Base-by-base conservation (phyloP, 2,113 vertebrate species). In the Pituophis catenifer region DNA sequence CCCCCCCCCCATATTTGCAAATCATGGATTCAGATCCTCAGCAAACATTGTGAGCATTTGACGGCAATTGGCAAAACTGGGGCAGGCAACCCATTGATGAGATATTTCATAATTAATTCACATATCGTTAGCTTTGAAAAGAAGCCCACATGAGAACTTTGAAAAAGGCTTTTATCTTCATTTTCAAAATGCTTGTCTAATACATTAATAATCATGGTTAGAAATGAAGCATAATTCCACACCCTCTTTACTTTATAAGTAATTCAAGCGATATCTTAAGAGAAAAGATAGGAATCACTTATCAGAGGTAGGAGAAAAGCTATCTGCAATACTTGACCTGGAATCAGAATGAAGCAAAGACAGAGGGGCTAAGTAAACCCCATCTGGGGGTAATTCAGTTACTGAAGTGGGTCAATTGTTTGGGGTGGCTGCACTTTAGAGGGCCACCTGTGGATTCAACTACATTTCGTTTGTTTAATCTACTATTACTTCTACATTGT, bases 31-130 rank as follows among this genome's bases (percentile, higher is more conserved):
- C 91, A 85, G 93, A 91, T 91, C 92, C 94, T 52, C 92, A 62
- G 93, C 94, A 88, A n/a, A 95, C 93, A 95, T 94, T n/a, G 24
- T 89, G 85, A 91, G 7, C 6, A 44, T 92, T 92, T 96, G 89
- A 94, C 91, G 92, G 12, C 55, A 93, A 0, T 91, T 95, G 94
- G 48, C 93, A 8, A 70, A 93, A 92, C 93, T 95, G 91, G 54
- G 92, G 53, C 0, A 0, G 85, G 55, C 48, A 95, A 33, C 1
- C 89, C 33, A 0, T 19, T 93, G 93, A 96, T 90, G 55, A 89
- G 93, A 93, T 54, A 93, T 93, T 93, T 91, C 90, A 93, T 93
- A 62, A 12, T 92, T 90, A 95, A 95, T 94, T 93, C 89, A 89
- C 91, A 95, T 17, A 91, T 95, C 90, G 89, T 3, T 55, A 86